phyloP scores from a whole-genome alignment of 2,797 vertebrate genomes.

The Psittacula echo region DNA sequence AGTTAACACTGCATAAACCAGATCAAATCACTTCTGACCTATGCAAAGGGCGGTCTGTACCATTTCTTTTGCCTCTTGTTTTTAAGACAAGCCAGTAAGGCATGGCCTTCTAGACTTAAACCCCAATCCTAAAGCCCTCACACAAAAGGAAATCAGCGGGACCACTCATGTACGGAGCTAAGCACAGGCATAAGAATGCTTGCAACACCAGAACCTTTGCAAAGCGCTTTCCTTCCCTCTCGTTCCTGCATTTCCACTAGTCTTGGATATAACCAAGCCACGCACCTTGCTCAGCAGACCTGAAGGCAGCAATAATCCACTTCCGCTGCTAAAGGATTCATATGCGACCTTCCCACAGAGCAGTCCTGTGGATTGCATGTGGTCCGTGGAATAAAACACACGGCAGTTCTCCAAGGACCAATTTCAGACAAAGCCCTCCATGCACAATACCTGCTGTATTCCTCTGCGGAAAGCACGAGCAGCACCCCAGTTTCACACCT shows the following conservation, averaged over 20 bases:
- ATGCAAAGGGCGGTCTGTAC: too few relatives aligned
- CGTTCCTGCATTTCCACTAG: not conserved
- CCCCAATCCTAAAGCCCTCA: not conserved
- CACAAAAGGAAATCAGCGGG: not conserved
- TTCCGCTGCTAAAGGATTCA: not conserved
- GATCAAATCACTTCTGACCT: not conserved
- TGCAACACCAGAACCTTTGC: not conserved
- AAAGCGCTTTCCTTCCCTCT: not conserved
- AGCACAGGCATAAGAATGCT: not conserved
- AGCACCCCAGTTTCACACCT: not conserved
- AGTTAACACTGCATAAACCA: not conserved
- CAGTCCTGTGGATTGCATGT: not conserved
- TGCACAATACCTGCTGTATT: rapidly evolving
- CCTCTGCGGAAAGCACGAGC: rapidly evolving
- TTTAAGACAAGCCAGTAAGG: not conserved
- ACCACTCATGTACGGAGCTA: not conserved
- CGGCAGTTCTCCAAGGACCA: not conserved
- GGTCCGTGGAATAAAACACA: rapidly evolving
- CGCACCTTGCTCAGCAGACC: not conserved
- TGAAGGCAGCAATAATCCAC: not conserved
- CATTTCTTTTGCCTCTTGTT: not conserved
- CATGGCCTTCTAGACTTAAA: not conserved
- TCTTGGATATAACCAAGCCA: not conserved
- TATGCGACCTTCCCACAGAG: rapidly evolving
- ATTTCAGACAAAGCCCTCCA: not conserved